Evolutionary conservation across 2,113 vertebrate species (phyloP), one percentile per base, ranked within the genome.

Genomic region (Tragulus kanchil): DNA sequence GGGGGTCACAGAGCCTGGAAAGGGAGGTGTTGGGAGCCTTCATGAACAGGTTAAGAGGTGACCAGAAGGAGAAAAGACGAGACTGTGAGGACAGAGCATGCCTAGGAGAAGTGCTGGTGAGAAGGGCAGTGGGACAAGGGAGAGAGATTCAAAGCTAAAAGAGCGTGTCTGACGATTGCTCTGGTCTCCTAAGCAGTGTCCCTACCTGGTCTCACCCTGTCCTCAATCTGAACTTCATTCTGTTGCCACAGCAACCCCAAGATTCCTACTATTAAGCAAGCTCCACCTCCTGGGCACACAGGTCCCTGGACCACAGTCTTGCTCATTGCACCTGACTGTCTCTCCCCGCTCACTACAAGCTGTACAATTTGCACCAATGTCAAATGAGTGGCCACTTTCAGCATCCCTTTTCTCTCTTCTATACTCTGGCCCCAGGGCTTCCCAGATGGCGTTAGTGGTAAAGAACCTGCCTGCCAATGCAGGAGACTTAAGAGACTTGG

Each of bases 1-100:
- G 25, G 31, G n/a, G 17, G 1, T 5, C 3, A 1, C 0, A 2
- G 4, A 3, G 12, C 3, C 21, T 71, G 50, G 48, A 7, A 58
- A 8, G 26, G 17, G 56, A 28, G 28, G 31, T 14, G 26, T 9
- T 2, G 86, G 26, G 23, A 58, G 26, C 26, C 36, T 42, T 56
- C 28, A 3, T 64, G 31, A 13, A 6, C 5, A 6, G 15, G 23
- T 28, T 61, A 19, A 5, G 17, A 71, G 56, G 75, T 9, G 26
- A 58, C 28, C 5, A 10, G 26, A 31, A 17, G 6, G 48, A 71
- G 15, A 50, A 7, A n/a, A 45, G 19, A 45, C 23, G 62, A 36
- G 42, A 19, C 19, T 15, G 56, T n/a, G 36, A 36, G 73, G 65
- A 25, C 3, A 15, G 21, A 36, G 14, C 3, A 13, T 14, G 13